Conservation (phyloP, 2,888 invertebrate genomes). For the Agapostemon virescens region DNA sequence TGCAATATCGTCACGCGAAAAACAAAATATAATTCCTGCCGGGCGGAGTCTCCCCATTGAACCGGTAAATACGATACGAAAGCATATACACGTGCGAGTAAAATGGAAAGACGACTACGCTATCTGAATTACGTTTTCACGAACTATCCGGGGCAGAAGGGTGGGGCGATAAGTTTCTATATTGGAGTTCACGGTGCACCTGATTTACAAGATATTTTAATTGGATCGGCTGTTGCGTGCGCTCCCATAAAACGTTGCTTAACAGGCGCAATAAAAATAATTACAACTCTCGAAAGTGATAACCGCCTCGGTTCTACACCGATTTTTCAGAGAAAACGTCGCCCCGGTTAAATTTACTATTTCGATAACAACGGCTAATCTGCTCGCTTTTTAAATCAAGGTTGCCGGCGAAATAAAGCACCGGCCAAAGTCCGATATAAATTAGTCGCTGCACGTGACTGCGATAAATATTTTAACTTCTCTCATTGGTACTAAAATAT, state of each 20-base stretch:
- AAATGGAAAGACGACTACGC: constrained; percentile 12
- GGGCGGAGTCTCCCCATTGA: constrained; percentile 1
- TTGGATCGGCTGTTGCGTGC: not conserved
- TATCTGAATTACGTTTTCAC: constrained; percentile 10
- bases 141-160: not conserved
- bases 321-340: constrained; percentile 42
- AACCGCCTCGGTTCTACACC: constrained; percentile 18
- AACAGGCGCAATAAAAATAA: constrained; percentile 12
- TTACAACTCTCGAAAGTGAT: not conserved
- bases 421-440: constrained; percentile 51
- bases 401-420: constrained; percentile 58
- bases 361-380: constrained; percentile 52
- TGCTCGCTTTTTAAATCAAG: constrained; percentile 61
- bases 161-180: no score
- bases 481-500: constrained; percentile 17
- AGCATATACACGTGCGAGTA: constrained; percentile 11
- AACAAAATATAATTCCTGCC: constrained; percentile 37
- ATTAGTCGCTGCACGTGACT: constrained; percentile 65
- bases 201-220: not conserved
- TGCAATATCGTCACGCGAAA: constrained; percentile 53
- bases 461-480: constrained; percentile 62
- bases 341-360: constrained; percentile 54
- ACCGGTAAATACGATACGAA: constrained; percentile 25
- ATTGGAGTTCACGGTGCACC: not conserved
- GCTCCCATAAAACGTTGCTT: not conserved